Evolutionary conservation across 2,113 vertebrate genomes (phyloP).

Genomic region (Oryctolagus cuniculus): mOryCun1.1 NC_091432.1:16750001-16750500

Average conservation of each 20-base stretch:
- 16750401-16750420: too few species aligned
- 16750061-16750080: not conserved
- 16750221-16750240: not conserved
- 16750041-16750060: not conserved
- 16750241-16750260: not conserved
- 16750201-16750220: accelerated
- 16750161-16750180: not conserved
- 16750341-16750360: not conserved
- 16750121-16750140: not conserved
- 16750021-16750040: not conserved
- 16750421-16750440: too few species aligned
- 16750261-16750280: not conserved
- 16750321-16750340: not conserved
- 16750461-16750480: too few species aligned
- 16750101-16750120: not conserved
- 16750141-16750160: not conserved
- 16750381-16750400: too few species aligned
- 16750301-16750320: not conserved
- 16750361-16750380: too few species aligned
- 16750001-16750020: not conserved
- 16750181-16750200: not conserved
- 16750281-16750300: too few species aligned
- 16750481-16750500: too few species aligned
- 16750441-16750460: too few species aligned
- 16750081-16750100: not conserved